A percentile compares a stretch with the other conserved stretches of the same genome.
Evolutionary conservation across 1,140 invertebrate genomes (phyloP).

Genomic region (Armadillidium nasatum): DNA sequence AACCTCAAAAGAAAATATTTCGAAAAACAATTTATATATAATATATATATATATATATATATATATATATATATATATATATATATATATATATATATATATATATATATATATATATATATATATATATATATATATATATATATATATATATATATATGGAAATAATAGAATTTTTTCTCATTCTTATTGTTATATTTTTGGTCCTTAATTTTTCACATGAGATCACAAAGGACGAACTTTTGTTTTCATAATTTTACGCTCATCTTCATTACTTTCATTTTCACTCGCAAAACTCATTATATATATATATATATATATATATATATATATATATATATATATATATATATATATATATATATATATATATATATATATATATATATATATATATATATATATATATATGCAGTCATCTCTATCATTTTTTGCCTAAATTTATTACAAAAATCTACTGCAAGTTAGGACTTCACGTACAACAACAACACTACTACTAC

Average conservation of each 20-base stretch:
- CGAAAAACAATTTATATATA: too few species aligned
- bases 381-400: neutral
- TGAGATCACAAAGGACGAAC: too few species aligned
- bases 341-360: slow-evolving; percentile 15
- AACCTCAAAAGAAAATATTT: too few species aligned
- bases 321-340: slow-evolving; percentile 13
- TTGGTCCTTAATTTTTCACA: too few species aligned
- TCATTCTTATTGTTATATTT: too few species aligned
- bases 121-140: slow-evolving; percentile 13
- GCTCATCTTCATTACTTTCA: neutral
- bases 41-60: neutral
- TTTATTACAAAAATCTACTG: too few species aligned
- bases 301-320: neutral
- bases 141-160: neutral
- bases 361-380: slow-evolving; percentile 13
- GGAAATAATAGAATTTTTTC: too few species aligned
- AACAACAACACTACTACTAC: too few species aligned
- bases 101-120: slow-evolving; percentile 13
- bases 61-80: slow-evolving; percentile 12
- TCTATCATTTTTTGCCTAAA: too few species aligned
- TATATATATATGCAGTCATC: neutral
- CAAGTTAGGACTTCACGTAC: too few species aligned
- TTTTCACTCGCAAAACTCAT: neutral
- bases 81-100: slow-evolving; percentile 5
- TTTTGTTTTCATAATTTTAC: neutral